Evolutionary conservation across 2,888 invertebrate genomes (phyloP), one percentile per base, ranked within the genome.

Genomic region (Ichneumoninae sp.): DNA sequence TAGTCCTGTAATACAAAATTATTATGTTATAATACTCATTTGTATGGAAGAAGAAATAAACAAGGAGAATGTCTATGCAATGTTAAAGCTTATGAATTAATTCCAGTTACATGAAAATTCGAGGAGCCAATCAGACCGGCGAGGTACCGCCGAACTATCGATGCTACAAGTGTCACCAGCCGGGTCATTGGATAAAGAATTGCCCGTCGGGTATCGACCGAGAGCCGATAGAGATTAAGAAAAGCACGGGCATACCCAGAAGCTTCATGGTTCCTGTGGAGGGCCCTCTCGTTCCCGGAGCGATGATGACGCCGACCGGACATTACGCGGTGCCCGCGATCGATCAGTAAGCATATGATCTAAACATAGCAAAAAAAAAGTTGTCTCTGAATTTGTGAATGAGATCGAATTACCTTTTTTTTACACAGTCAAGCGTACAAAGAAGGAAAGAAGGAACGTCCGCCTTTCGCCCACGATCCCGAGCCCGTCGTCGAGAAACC

Each of bases 111-210:
- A 96, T 97, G 94, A 97, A 97, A 94, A 97, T 98, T 92, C 96
- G 97, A 91, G 97, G 97, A 82, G 97, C 97, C 74, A 97, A 97
- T 93, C 98, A 98, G 94, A 96, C 97, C 89, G 99, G 98, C 40
- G 96, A 97, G 89, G 98, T 99, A 30, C 99, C 99, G 77, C 94
- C 97, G n/a, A 97, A 96, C 91, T 99, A 99, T 94, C 95, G 97
- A 70, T 99, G 99, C 94, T 98, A 97, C 93, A 98, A 98, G 94
- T 99, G 99, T 94, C 97, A 98, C 90, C 97, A 98, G 93, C 96
- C 96, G 83, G 99, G 99, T 1, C 99, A 99, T 94, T 99, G 98
- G 98, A 99, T 99, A 88, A 98, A 98, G 94, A 98, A 98, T 94
- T 99, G 99, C 93, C 98, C 98, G 8, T 96, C 95, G 70, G 95